These are phyloP conservation scores for Melipona quadrifasciata DNA, from an alignment of 1,140 invertebrate genomes.

Conservation along the genomic window DNA sequence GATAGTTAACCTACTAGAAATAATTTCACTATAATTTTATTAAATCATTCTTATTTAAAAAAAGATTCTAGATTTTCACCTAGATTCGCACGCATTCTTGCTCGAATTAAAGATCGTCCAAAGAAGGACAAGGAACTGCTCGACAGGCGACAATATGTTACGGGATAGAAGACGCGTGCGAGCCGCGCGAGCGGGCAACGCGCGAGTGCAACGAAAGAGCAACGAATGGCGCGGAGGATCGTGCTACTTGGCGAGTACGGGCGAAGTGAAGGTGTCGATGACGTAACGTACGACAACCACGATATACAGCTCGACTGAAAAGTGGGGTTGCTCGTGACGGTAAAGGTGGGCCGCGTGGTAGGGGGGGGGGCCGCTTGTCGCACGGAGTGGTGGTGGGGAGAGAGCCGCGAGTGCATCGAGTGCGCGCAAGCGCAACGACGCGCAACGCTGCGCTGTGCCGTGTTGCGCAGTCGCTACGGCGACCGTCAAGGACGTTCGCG, in stretches of 20 bases:
- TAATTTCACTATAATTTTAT: too few species aligned
- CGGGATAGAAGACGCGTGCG: background rate
- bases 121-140: background rate
- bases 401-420: conserved; percentile 14
- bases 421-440: conserved; percentile 57
- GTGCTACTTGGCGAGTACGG: conserved; percentile 40
- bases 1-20: too few species aligned
- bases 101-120: too few species aligned
- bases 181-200: background rate
- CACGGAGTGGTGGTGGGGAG: background rate
- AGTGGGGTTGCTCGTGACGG: conserved; percentile 59
- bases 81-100: too few species aligned
- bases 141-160: background rate
- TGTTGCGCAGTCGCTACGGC: conserved; percentile 57
- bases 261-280: conserved; percentile 67
- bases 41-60: too few species aligned
- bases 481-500: conserved; percentile 68
- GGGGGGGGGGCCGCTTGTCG: background rate
- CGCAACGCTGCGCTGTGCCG: conserved; percentile 49
- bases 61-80: too few species aligned
- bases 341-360: conserved; percentile 13
- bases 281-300: conserved; percentile 60
- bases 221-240: conserved; percentile 42
- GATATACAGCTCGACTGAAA: conserved; percentile 13
- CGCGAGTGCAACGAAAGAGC: conserved; percentile 41